These are phyloP conservation scores for Pandion haliaetus DNA, from an alignment of 2,113 vertebrate species.

Conservation along the genomic window DNA sequence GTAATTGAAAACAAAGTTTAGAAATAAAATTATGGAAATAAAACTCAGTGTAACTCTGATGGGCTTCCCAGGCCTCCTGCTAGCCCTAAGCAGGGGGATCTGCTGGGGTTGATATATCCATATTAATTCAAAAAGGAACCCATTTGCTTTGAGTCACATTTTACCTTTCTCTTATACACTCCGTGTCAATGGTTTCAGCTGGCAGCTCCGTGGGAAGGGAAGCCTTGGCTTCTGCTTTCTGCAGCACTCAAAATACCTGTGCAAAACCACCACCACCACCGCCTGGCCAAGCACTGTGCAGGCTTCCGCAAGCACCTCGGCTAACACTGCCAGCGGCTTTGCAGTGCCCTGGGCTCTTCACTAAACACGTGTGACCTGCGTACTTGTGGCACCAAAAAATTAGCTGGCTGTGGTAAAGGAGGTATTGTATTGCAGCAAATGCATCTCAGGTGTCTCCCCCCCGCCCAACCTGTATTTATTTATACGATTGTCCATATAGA, in stretches of 20 bases:
- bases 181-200: accelerated
- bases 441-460: not conserved
- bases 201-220: not conserved
- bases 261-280: too few relatives aligned
- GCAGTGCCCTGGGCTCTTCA: not conserved
- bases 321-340: too few relatives aligned
- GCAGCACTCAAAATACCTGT: too few relatives aligned
- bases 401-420: not conserved
- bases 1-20: not conserved
- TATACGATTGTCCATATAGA: not conserved
- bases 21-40: not conserved
- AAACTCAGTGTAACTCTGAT: not conserved
- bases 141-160: accelerated
- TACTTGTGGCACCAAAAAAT: not conserved
- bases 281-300: accelerated
- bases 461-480: not conserved
- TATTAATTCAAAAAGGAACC: not conserved
- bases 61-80: not conserved
- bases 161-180: not conserved
- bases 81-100: not conserved
- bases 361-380: accelerated
- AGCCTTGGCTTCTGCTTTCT: not conserved
- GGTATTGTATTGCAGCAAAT: not conserved
- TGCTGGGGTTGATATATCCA: too few relatives aligned
- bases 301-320: not conserved